A percentile compares a stretch with the other conserved stretches of the same genome.
Conservation (phyloP, 1,140 invertebrate genomes). For the Sesamia nonagrioides region DNA sequence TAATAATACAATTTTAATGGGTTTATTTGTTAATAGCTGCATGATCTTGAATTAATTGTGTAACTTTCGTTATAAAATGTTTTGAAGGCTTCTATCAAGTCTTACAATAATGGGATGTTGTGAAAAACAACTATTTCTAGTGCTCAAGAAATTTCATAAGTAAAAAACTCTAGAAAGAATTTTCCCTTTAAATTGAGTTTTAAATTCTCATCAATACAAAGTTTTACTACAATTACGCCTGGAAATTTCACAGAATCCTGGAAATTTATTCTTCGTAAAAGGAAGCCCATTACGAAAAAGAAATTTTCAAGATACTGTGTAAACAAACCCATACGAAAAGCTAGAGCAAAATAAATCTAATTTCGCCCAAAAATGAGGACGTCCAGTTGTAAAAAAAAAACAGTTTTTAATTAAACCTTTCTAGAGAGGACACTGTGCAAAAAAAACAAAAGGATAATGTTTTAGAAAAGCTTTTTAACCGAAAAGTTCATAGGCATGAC, state of each 20-base stretch:
- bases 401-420: conserved; percentile 15
- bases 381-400: conserved; percentile 20
- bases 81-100: too few relatives aligned
- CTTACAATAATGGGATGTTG: background rate
- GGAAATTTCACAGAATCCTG: too few relatives aligned
- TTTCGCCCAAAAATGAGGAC: conserved; percentile 1
- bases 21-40: too few relatives aligned
- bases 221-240: too few relatives aligned
- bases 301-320: background rate
- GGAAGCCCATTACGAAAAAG: too few relatives aligned
- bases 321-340: conserved; percentile 5
- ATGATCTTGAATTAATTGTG: too few relatives aligned
- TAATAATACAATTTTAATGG: too few relatives aligned
- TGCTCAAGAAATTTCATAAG: background rate
- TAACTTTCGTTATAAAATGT: too few relatives aligned
- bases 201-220: too few relatives aligned
- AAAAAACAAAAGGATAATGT: background rate
- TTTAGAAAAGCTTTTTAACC: background rate
- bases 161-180: background rate
- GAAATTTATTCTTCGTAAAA: too few relatives aligned
- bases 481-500: too few relatives aligned
- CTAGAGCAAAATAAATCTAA: conserved; percentile 16
- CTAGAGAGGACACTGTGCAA: background rate
- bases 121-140: background rate
- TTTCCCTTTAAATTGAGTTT: background rate